Percentiles rank a stretch among this genome's conserved stretches.
These are phyloP conservation scores for Sycophila sp. DNA, from an alignment of 1,140 invertebrate species.

Conservation along the genomic window DNA sequence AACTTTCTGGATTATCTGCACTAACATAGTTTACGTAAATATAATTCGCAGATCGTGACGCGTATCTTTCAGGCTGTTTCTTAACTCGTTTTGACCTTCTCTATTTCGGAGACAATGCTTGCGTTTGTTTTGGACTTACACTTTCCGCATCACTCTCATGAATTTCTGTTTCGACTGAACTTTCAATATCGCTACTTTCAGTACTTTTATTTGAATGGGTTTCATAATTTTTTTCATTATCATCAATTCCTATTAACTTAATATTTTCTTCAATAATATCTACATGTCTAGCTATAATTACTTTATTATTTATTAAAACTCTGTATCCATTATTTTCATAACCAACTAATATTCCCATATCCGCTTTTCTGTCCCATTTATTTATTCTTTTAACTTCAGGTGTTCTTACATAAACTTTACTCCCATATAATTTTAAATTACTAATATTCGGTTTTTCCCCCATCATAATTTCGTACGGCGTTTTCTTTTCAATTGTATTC, in stretches of 20 bases:
- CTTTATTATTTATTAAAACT: constrained; percentile 40
- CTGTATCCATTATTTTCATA: not conserved
- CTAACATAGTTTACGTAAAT: constrained; percentile 22
- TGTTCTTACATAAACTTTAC: not conserved
- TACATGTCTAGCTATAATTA: constrained; percentile 43
- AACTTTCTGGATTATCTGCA: not conserved
- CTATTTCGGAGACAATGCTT: constrained; percentile 1
- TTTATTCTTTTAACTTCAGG: constrained; percentile 22
- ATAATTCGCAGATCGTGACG: not conserved
- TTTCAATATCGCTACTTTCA: not conserved
- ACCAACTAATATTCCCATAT: constrained; percentile 38
- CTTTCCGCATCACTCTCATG: not conserved
- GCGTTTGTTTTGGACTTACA: not conserved
- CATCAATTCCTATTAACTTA: not conserved
- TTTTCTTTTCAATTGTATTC: not conserved
- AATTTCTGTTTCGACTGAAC: not conserved
- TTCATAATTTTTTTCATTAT: constrained; percentile 35
- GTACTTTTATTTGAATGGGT: not conserved
- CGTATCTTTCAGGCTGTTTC: not conserved
- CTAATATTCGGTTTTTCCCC: constrained; percentile 8
- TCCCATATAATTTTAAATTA: constrained; percentile 15
- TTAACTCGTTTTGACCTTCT: constrained; percentile 14
- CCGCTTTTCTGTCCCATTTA: constrained; percentile 43
- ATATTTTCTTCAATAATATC: constrained; percentile 40
- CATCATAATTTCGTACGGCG: constrained; percentile 50